Percentiles rank a stretch among this genome's conserved stretches.
Conservation (phyloP, 1,140 invertebrate genomes). For the Lethrus apterus region DNA sequence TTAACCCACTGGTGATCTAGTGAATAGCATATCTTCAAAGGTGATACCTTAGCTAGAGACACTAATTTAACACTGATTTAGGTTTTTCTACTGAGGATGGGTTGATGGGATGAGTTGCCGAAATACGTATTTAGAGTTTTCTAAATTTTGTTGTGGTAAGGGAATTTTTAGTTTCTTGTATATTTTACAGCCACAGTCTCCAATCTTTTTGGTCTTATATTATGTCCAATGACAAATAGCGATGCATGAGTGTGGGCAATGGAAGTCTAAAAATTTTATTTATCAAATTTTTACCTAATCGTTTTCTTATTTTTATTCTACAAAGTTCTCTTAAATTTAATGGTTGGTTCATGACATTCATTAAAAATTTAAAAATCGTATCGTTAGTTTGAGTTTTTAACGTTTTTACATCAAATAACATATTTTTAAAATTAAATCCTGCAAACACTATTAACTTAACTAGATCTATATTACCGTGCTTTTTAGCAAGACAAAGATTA, state of each 20-base stretch:
- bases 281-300: constrained; percentile 30
- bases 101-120: too few species aligned
- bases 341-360: constrained; percentile 40
- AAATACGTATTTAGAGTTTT: too few species aligned
- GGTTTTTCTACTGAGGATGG: too few species aligned
- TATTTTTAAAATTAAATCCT: constrained; percentile 35
- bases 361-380: constrained; percentile 32
- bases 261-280: constrained; percentile 34
- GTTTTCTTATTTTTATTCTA: constrained; percentile 39
- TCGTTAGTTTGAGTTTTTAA: constrained; percentile 27
- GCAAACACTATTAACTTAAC: constrained; percentile 35
- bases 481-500: constrained; percentile 40
- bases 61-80: too few species aligned
- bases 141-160: too few species aligned
- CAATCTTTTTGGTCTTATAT: too few species aligned
- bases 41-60: too few species aligned
- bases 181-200: too few species aligned
- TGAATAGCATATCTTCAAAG: too few species aligned
- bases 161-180: too few species aligned
- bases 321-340: constrained; percentile 42
- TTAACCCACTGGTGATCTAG: too few species aligned
- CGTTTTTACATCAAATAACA: constrained; percentile 32
- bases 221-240: constrained; percentile 33
- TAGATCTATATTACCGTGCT: constrained; percentile 37
- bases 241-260: constrained; percentile 36